Evolutionary conservation across 2,888 invertebrate species (phyloP).

Genomic region (Acanthoscelides obtectus): DNA sequence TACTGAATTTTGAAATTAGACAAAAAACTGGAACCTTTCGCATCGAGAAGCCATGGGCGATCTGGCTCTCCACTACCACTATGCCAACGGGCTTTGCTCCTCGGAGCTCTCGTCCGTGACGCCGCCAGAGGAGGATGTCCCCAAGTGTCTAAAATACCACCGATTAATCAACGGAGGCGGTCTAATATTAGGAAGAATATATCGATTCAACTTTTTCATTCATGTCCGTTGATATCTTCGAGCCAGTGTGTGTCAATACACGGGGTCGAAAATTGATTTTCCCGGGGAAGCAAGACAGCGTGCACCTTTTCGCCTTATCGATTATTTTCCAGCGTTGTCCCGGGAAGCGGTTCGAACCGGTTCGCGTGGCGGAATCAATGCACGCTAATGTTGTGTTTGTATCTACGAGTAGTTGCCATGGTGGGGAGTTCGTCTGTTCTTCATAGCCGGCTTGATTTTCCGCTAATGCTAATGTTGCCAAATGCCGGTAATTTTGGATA

Average conservation of each 20-base stretch:
- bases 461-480: slow-evolving; percentile 1
- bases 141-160: too few species aligned
- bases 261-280: slow-evolving; percentile 34
- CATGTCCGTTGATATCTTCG: background rate
- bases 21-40: too few species aligned
- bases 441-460: slow-evolving; percentile 15
- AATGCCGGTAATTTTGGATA: background rate
- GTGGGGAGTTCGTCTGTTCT: too few species aligned
- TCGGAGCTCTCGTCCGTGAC: too few species aligned
- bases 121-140: too few species aligned
- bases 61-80: too few species aligned
- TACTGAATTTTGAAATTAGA: too few species aligned
- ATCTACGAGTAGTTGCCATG: slow-evolving; percentile 40
- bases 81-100: too few species aligned
- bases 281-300: slow-evolving; percentile 23
- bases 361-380: slow-evolving; percentile 38
- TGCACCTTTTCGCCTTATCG: slow-evolving; percentile 37
- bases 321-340: slow-evolving; percentile 41
- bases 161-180: too few species aligned
- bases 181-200: background rate
- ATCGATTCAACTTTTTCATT: background rate
- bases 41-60: too few species aligned
- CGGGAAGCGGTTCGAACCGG: slow-evolving; percentile 30
- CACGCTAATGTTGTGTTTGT: slow-evolving; percentile 41
- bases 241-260: background rate